Evolutionary conservation across 2,113 vertebrate species (phyloP).

Genomic region (Recurvirostra avosetta): DNA sequence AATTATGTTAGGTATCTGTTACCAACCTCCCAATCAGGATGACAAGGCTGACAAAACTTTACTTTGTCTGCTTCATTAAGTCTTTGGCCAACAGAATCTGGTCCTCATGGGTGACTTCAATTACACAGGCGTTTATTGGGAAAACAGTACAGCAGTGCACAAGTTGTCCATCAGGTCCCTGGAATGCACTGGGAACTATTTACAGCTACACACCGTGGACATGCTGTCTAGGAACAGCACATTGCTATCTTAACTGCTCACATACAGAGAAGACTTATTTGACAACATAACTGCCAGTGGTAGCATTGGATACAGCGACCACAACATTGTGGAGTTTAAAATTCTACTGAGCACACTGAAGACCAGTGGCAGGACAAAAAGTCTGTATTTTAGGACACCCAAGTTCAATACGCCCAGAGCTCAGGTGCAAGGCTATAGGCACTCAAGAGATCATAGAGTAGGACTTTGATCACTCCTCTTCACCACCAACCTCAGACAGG

Average conservation of each 20-base stretch:
- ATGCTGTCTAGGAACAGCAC: background rate
- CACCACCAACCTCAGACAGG: background rate
- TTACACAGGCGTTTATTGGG: background rate
- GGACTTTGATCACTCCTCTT: background rate
- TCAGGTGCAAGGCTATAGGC: background rate
- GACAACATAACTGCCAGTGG: background rate
- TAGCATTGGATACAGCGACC: background rate
- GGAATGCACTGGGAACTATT: too few relatives aligned
- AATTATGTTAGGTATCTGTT: background rate
- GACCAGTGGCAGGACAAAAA: background rate
- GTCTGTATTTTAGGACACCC: background rate
- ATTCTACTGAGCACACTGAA: background rate
- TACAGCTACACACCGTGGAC: background rate
- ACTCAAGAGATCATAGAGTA: background rate
- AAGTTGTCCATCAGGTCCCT: background rate
- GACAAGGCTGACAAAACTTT: background rate
- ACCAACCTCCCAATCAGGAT: background rate
- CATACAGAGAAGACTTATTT: background rate
- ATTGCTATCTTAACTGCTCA: background rate
- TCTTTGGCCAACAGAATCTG: background rate
- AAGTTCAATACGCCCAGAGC: accelerated
- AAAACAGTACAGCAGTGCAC: background rate
- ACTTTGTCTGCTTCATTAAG: background rate
- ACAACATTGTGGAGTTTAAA: background rate
- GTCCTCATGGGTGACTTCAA: background rate